Evolutionary conservation across 1,140 invertebrate genomes (phyloP), one percentile per base, ranked within the genome.

Genomic region (Camponotus vicinus): DNA sequence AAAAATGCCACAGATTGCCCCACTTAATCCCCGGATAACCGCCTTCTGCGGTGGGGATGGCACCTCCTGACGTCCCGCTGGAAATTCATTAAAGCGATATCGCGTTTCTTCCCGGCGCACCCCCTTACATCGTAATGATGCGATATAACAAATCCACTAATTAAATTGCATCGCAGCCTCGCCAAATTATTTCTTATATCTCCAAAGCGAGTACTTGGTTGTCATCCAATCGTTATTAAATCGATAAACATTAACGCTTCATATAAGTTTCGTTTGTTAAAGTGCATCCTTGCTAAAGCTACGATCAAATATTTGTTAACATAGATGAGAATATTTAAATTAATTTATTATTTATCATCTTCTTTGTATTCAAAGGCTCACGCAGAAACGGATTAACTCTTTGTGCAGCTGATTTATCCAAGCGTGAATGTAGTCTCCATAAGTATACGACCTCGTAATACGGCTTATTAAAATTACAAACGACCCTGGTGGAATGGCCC

Each of bases 401-500:
- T 82, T 82, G 52, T 73, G 21, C 40, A n/a, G 63, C 52, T 55
- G 34, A 18, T 42, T 52, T 45, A n/a, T 82, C 87, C 87, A 85
- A 90, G 90, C 92, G 15, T 52, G 87, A 88, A 89, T 89, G 90
- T 77, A 87, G 88, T 92, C 91, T 90, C 85, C 89, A 88, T 90
- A 92, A 90, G 85, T 78, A 66, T 88, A 89, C 69, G 86, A 88
- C 80, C 86, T 89, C 91, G 93, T 95, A 93, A 95, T 93, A 93
- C 85, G 92, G 94, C 93, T 95, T 95, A 95, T 95, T 95, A 95
- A 95, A 95, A 95, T 95, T 95, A 94, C 93, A 95, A 86, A 78
- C 79, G 88, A 15, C 67, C 67, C 18, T 9, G 57, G 85, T 67
- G 27, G 61, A 61, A 82, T 69, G 84, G 83, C 49, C 52, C 49